These are phyloP conservation scores for Acleris laterana DNA, from an alignment of 2,888 invertebrate species.

Conservation along the genomic window DNA sequence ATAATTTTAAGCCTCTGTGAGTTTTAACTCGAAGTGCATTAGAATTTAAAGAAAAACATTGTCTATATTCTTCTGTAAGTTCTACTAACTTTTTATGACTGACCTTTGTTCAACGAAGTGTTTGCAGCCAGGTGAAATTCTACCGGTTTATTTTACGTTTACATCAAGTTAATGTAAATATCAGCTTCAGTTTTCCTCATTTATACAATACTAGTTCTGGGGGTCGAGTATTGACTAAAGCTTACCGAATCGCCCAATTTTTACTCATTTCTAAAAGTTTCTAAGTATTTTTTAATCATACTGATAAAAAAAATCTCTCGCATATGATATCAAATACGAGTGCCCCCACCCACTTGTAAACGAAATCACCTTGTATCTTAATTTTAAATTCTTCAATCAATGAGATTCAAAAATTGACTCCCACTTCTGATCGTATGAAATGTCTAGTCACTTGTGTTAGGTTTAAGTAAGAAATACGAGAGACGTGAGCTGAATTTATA, in stretches of 20 bases:
- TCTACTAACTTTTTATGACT: conserved; percentile 4
- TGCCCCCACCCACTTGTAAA: too few species aligned
- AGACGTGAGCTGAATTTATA: conserved; percentile 20
- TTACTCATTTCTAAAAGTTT: too few species aligned
- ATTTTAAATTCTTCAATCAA: too few species aligned
- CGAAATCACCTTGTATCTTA: too few species aligned
- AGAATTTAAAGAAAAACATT: too few species aligned
- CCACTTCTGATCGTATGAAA: conserved; percentile 13
- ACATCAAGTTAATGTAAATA: conserved; percentile 27
- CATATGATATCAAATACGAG: too few species aligned
- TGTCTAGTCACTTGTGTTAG: conserved; percentile 32
- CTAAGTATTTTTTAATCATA: too few species aligned
- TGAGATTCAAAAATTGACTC: too few species aligned
- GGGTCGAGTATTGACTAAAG: too few species aligned
- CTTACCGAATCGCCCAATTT: too few species aligned
- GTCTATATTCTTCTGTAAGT: not conserved
- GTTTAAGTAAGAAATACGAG: conserved; percentile 18
- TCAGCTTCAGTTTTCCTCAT: conserved; percentile 18
- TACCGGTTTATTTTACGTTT: conserved; percentile 4
- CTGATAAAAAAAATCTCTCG: too few species aligned
- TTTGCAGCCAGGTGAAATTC: conserved; percentile 4
- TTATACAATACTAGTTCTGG: conserved; percentile 16
- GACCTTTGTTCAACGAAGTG: conserved; percentile 28
- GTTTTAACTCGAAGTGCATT: conserved; percentile 11
- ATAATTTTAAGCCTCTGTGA: conserved; percentile 26